Base-by-base conservation (phyloP, 2,113 vertebrate species). In the Tinamus guttatus region DNA sequence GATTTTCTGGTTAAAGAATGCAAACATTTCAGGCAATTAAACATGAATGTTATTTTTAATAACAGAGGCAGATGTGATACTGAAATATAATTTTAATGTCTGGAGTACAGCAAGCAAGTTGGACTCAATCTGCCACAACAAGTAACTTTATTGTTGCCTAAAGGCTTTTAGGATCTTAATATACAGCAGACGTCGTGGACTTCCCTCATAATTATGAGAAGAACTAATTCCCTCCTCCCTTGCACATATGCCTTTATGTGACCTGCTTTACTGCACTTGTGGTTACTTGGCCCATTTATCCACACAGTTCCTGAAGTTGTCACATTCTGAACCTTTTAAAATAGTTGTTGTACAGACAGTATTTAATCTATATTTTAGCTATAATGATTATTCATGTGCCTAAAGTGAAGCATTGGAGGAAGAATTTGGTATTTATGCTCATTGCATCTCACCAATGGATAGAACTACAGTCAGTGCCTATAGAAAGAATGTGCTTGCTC, bases 151-250 rank as follows among this genome's bases (percentile, higher is more conserved):
- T 28, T 64, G 49, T 51, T 89, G 83, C 86, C 86, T 89, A 69
- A 95, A 92, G 80, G 86, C 83, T 76, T 93, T 58, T 16, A 68
- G 47, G 43, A 68, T 90, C 67, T 75, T 65, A 92, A 75, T 40
- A 76, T 8, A 49, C 18, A 80, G 40, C 80, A 88, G 86, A 74
- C 83, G 77, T 67, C 94, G 68, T 90, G 80, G 84, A 81, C 47
- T 89, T 89, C 77, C 73, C 60, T 30, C 17, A 54, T 84, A 94
- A 93, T 80, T 93, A 93, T 11, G 11, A 21, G 40, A 73, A 92
- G 45, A 93, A 87, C 36, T 63, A 73, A 86, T 87, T 87, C 56
- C 36, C 32, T 49, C 51, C 49, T 62, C 49, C 81, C 18, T 16
- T 32, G 12, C 38, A 71, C 34, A 83, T 41, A 88, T 5, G 9